phyloP scores from a whole-genome alignment of 2,797 vertebrate genomes.

The Semotilus atromaculatus region DNA sequence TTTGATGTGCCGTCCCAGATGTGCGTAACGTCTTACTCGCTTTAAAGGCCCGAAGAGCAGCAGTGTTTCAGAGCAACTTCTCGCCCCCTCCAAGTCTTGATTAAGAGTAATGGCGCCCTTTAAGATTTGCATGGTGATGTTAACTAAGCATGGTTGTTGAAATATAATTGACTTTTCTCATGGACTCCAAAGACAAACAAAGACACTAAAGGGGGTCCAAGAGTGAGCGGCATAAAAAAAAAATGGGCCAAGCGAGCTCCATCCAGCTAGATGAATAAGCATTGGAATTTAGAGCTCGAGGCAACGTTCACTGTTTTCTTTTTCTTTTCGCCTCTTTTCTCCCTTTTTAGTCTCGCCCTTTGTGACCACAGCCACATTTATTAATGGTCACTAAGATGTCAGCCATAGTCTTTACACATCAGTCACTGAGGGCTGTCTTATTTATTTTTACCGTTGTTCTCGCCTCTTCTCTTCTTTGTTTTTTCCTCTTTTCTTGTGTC shows the following conservation, averaged over 20 bases:
- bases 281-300: slow-evolving; percentile 68
- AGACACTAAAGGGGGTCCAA: slow-evolving; percentile 83
- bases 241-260: slow-evolving; percentile 81
- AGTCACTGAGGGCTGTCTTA: slow-evolving; percentile 84
- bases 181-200: slow-evolving; percentile 76
- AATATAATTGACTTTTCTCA: slow-evolving; percentile 84
- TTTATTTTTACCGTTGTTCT: slow-evolving; percentile 85
- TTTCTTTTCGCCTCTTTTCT: slow-evolving; percentile 56
- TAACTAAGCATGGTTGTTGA: slow-evolving; percentile 61
- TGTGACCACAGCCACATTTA: slow-evolving; percentile 82
- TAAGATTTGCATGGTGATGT: slow-evolving; percentile 56
- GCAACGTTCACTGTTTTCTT: slow-evolving; percentile 61
- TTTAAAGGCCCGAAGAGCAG: slow-evolving; percentile 50
- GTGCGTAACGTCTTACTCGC: slow-evolving; percentile 71
- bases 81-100: slow-evolving; percentile 68
- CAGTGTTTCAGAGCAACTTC: slow-evolving; percentile 55
- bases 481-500: slow-evolving; percentile 83
- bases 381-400: slow-evolving; percentile 83
- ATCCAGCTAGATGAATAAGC: slow-evolving; percentile 63
- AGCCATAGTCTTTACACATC: slow-evolving; percentile 83
- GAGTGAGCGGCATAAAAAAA: slow-evolving; percentile 76
- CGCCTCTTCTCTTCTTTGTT: slow-evolving; percentile 75
- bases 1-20: slow-evolving; percentile 77
- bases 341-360: slow-evolving; percentile 66
- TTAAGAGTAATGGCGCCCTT: slow-evolving; percentile 66